These are phyloP conservation scores for Brachionus plicatilis DNA, from an alignment of 1,140 invertebrate species.

Conservation along the genomic window DNA sequence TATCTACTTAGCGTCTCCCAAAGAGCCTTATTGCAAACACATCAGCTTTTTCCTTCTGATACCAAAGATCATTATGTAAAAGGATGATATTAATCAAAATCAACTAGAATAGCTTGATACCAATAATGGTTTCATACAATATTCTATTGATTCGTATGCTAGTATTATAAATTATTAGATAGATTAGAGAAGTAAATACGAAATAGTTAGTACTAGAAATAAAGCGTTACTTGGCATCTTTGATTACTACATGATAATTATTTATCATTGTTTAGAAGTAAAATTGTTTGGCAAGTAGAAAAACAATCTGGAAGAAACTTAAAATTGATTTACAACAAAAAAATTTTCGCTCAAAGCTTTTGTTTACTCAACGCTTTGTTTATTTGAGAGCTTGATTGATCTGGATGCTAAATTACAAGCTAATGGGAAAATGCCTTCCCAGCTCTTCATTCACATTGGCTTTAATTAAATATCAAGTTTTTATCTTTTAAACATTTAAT, in stretches of 20 bases:
- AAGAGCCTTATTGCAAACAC: not conserved
- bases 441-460: not conserved
- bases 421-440: not conserved
- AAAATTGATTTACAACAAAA: not conserved
- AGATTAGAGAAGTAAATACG: not conserved
- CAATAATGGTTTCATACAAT: not conserved
- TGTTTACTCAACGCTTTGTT: not conserved
- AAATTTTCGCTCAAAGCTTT: not conserved
- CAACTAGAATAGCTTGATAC: not conserved
- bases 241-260: slow-evolving; percentile 18
- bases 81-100: not conserved
- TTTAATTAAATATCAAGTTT: not conserved
- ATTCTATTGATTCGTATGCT: not conserved
- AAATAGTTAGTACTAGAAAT: not conserved
- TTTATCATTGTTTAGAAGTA: not conserved
- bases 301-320: slow-evolving; percentile 9
- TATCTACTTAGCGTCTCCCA: not conserved
- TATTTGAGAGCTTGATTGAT: not conserved
- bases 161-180: not conserved
- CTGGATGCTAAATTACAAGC: slow-evolving; percentile 1
- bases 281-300: not conserved
- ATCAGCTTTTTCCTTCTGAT: not conserved
- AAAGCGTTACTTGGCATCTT: not conserved
- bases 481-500: not conserved
- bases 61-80: not conserved